Percentiles rank a stretch among this genome's conserved stretches.
These are phyloP conservation scores for Pediacus dermestoides DNA, from an alignment of 2,888 invertebrate species.

Conservation along the genomic window DNA sequence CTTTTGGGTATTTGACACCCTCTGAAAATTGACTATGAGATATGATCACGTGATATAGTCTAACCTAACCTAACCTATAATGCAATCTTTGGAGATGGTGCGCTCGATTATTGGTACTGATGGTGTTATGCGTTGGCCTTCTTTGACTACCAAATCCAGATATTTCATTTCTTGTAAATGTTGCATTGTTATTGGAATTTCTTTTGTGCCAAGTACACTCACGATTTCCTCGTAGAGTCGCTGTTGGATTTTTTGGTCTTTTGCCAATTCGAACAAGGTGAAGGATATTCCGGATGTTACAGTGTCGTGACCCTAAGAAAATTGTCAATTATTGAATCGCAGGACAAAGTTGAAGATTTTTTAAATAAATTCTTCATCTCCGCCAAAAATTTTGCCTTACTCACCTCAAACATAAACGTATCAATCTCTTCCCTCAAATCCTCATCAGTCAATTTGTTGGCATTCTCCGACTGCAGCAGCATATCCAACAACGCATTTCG, in stretches of 20 bases:
- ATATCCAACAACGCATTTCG: constrained; percentile 65
- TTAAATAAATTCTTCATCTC: not conserved
- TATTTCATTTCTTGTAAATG: constrained; percentile 23
- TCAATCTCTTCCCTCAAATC: constrained; percentile 66
- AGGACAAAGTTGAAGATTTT: constrained; percentile 2
- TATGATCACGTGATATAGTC: constrained; percentile 1
- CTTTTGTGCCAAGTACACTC: constrained; percentile 16
- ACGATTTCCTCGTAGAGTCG: constrained; percentile 27
- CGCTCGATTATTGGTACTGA: constrained; percentile 21
- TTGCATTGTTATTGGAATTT: constrained; percentile 6
- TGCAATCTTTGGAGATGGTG: constrained; percentile 12
- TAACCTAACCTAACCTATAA: constrained; percentile 16
- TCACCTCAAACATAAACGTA: constrained; percentile 67
- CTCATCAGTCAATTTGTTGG: constrained; percentile 55
- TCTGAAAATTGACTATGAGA: too few relatives aligned
- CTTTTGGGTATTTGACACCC: constrained; percentile 14
- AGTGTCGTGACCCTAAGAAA: constrained; percentile 55
- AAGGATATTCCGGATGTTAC: constrained; percentile 54
- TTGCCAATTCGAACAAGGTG: constrained; percentile 51
- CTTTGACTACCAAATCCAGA: constrained; percentile 26
- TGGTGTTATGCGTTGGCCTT: constrained; percentile 20
- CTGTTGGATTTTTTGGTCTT: constrained; percentile 47
- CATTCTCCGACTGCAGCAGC: constrained; percentile 58
- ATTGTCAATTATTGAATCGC: constrained; percentile 20
- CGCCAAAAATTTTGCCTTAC: constrained; percentile 1